Conservation (phyloP, 2,888 invertebrate species). For the Timema cristinae region DNA sequence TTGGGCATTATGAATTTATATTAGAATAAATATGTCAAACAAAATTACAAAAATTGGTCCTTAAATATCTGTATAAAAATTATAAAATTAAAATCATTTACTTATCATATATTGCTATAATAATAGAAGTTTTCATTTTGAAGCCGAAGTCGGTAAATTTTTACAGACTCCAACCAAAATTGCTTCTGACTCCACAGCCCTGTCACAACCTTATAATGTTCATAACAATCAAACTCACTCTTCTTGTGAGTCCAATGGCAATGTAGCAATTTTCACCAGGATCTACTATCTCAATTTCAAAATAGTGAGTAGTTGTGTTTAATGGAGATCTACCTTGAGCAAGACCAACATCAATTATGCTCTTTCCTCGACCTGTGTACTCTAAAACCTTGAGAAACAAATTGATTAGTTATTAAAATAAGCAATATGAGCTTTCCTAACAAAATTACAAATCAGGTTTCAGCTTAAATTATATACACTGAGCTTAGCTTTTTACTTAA, state of each 20-base stretch:
- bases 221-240: slow-evolving; percentile 38
- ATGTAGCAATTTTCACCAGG: slow-evolving; percentile 53
- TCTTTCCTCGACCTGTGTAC: slow-evolving; percentile 50
- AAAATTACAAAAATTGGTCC: too few species aligned
- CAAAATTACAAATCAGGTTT: background rate
- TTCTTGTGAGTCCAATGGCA: slow-evolving; percentile 51
- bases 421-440: background rate
- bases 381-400: slow-evolving; percentile 44
- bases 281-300: slow-evolving; percentile 52
- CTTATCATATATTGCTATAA: too few species aligned
- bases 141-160: too few species aligned
- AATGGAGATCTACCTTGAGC: slow-evolving; percentile 51
- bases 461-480: background rate
- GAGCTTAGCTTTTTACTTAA: background rate
- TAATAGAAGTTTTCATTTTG: too few species aligned
- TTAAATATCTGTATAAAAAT: too few species aligned
- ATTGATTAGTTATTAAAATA: too few species aligned
- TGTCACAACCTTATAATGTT: too few species aligned
- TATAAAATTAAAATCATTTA: too few species aligned
- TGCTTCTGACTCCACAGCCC: too few species aligned
- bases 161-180: too few species aligned
- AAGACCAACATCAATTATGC: slow-evolving; percentile 50
- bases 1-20: too few species aligned
- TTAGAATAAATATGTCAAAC: too few species aligned
- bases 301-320: slow-evolving; percentile 50